Evolutionary conservation across 2,888 invertebrate genomes (phyloP).

Genomic region (Harmothoe impar): DNA sequence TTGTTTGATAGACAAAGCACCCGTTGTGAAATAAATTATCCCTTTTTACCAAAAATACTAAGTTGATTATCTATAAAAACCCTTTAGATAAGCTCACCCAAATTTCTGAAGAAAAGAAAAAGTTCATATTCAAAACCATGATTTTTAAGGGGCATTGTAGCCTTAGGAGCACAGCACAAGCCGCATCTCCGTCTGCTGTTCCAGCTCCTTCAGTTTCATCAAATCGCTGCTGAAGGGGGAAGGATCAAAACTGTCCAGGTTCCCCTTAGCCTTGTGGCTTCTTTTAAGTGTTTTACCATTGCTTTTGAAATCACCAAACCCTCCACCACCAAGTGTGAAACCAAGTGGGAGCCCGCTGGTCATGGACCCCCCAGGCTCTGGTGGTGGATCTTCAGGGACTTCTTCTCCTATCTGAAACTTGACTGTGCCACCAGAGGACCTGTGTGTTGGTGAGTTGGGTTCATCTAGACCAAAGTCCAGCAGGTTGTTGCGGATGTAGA

Average conservation of each 20-base stretch:
- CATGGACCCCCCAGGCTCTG: neutral
- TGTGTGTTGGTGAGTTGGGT: neutral
- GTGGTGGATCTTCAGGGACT: neutral
- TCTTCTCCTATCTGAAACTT: neutral
- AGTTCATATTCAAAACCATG: too few relatives aligned
- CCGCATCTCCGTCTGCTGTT: neutral
- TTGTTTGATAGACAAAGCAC: too few relatives aligned
- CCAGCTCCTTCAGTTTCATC: neutral
- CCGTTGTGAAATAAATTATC: too few relatives aligned
- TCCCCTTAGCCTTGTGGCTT: neutral
- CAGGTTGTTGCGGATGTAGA: slow-evolving; percentile 26
- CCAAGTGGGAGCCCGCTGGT: neutral
- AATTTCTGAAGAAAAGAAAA: too few relatives aligned
- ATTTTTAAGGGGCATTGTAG: too few relatives aligned
- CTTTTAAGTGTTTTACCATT: neutral
- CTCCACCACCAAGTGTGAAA: neutral
- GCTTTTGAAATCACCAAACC: neutral
- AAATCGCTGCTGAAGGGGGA: neutral
- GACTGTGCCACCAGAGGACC: neutral
- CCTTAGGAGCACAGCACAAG: neutral
- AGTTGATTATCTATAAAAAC: too few relatives aligned
- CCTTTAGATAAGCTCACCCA: too few relatives aligned
- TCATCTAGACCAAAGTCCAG: slow-evolving; percentile 35
- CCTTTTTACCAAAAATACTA: too few relatives aligned
- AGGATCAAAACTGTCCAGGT: neutral